These are phyloP conservation scores for Petrocephalus schoutedeni DNA, from an alignment of 2,797 vertebrate species.

Conservation along the genomic window DNA sequence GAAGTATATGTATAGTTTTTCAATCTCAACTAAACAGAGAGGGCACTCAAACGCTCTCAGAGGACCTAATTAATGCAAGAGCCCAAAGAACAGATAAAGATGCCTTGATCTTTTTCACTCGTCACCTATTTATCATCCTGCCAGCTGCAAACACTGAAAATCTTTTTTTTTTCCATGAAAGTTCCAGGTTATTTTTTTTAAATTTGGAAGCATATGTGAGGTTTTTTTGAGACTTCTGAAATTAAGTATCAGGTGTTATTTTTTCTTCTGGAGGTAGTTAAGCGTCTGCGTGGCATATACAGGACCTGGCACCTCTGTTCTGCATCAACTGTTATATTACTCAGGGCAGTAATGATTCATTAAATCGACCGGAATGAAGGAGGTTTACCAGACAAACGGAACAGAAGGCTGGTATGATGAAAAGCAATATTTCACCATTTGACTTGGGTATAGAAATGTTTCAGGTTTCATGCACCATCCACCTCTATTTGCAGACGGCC, in stretches of 20 bases:
- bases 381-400: slow-evolving; percentile 41
- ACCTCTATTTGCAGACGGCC: not conserved
- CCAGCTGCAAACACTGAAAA: not conserved
- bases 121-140: slow-evolving; percentile 10
- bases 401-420: not conserved
- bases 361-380: slow-evolving; percentile 51
- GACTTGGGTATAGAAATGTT: not conserved
- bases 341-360: slow-evolving; percentile 59
- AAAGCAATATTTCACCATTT: not conserved
- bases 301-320: slow-evolving; percentile 47
- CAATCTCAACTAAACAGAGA: not conserved
- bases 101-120: not conserved
- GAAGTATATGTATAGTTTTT: not conserved
- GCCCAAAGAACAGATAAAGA: slow-evolving; percentile 20
- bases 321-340: slow-evolving; percentile 53
- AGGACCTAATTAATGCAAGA: slow-evolving; percentile 14
- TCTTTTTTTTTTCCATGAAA: not conserved
- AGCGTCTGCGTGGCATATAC: slow-evolving; percentile 35
- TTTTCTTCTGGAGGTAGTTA: slow-evolving; percentile 45
- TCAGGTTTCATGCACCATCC: not conserved
- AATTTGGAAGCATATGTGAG: not conserved
- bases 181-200: not conserved
- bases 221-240: slow-evolving; percentile 12
- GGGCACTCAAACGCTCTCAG: not conserved
- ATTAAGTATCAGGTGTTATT: slow-evolving; percentile 23